Evolutionary conservation across 2,888 invertebrate species (phyloP), one percentile per base, ranked within the genome.

Genomic region (Heliconius charithonia): DNA sequence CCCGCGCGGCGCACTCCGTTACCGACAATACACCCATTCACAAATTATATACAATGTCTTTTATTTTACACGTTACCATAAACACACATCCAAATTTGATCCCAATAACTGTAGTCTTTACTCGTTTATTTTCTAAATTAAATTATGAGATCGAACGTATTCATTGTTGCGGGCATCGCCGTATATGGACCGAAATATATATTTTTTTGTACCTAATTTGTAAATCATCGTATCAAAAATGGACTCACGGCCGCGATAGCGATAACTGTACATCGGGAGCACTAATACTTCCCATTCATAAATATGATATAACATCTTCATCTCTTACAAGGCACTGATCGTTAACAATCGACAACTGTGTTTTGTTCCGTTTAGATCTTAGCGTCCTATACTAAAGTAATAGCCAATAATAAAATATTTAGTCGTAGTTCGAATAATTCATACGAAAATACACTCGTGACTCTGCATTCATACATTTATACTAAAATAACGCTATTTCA

Each of bases 121-220:
- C 94, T 94, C 94, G 90, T 92, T 91, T 92, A 92, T 91, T 94
- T 93, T 93, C 93, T 94, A 93, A 93, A 93, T 94, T 93, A 95
- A 94, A 94, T 94, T 93, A 93, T 95, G 94, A 95, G 94, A 95
- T 95, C 94, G 92, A 92, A 93, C 92, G 90, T 92, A 93, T 91
- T 92, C 91, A 88, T 90, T 93, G 87, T 89, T 88, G 90, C 90
- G 93, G 92, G 93, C 91, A 91, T 91, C 89, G 87, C 87, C 87
- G 88, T 89, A 87, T 85, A 85, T 88, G 88, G 88, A 88, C 86
- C 87, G 85, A 87, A 83, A 81, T 81, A 75, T 82, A 7, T 45
- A 19, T 22, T 51, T 51, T 45, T 51, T 85, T 84, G 83, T 87
- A 86, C 79, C 80, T 80, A 81, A 79, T 81, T 78, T 70, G 76